These are phyloP conservation scores for Tupaia chinensis DNA, from an alignment of 2,113 vertebrate genomes.

Conservation along the genomic window DNA sequence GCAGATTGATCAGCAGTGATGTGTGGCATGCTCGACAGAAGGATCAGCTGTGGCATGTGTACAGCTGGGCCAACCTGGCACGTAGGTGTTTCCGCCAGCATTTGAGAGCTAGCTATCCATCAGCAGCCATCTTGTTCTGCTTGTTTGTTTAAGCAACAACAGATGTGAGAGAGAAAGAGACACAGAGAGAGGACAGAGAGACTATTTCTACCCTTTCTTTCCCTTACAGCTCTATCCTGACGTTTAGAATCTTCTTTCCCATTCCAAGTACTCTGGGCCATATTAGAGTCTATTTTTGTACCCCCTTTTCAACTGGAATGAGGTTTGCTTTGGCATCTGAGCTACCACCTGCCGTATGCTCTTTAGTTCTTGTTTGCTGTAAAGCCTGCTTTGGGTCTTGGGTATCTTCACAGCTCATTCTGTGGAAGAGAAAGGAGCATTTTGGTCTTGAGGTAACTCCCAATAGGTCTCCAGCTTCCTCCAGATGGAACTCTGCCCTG, in stretches of 20 bases:
- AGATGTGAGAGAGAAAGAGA: fast-evolving
- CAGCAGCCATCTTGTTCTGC: slow-evolving; percentile 79
- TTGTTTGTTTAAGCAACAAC: slow-evolving; percentile 72
- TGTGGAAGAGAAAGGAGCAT: slow-evolving; percentile 11
- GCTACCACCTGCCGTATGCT: background rate
- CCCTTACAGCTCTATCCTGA: background rate
- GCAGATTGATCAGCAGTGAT: slow-evolving; percentile 73
- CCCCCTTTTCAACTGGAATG: background rate
- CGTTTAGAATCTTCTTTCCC: slow-evolving; percentile 8
- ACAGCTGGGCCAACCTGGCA: slow-evolving; percentile 83
- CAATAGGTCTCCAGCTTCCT: slow-evolving; percentile 1
- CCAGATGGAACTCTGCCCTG: slow-evolving; percentile 62
- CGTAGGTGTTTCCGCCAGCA: slow-evolving; percentile 76
- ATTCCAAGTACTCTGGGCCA: slow-evolving; percentile 51
- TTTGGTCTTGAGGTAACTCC: slow-evolving; percentile 48
- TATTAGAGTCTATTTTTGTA: slow-evolving; percentile 55
- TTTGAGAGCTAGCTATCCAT: slow-evolving; percentile 60
- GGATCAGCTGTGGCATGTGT: slow-evolving; percentile 76
- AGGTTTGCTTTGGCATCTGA: slow-evolving; percentile 67
- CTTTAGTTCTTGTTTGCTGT: slow-evolving; percentile 39
- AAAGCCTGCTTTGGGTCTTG: slow-evolving; percentile 61
- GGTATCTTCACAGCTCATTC: slow-evolving; percentile 8
- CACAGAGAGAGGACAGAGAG: too few species aligned
- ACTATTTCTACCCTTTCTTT: background rate
- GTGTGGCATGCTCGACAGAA: slow-evolving; percentile 76